Base-by-base conservation (phyloP, 2,888 invertebrate genomes). In the Caenorhabditis japonica region DNA sequence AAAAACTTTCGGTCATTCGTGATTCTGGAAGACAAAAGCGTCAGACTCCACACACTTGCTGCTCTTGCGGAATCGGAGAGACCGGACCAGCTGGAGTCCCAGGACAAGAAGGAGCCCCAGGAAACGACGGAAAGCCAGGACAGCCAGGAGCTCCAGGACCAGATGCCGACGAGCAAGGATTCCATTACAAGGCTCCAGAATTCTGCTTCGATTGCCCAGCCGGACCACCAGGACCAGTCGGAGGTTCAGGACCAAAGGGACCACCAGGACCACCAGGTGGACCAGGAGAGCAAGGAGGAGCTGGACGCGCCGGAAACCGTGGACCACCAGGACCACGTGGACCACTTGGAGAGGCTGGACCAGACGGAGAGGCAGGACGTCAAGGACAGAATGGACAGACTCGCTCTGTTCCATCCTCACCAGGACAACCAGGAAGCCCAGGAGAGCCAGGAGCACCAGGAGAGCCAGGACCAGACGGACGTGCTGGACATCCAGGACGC, bases 391-490 rank as follows among this genome's bases (percentile, higher is more conserved):
- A 53, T 30, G 79, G 79, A 74, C 68, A 66, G 51, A 60, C 60
- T 19, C 71, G 74, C 51, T 76, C 71, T 8, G 55, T 75, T 25
- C 75, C 79, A 55, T 76, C 76, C 25, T 66, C 73, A 61, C 59
- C 59, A 43, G 79, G 79, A 69, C 71, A 73, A 58, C 62, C 76
- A 41, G 79, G 79, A 64, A 41, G 44, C 10, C 72, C 73, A 59
- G 81, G 78, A 75, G 78, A 78, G 68, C 61, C 71, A 41, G 81
- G 81, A 70, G 17, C 61, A 12, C 76, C 75, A 64, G 81, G 81
- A 62, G 68, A 75, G 52, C 38, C 61, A 39, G 81, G 81, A 74
- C 62, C 68, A 51, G 77, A 75, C 38, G 79, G 79, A 70, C 60
- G 70, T 46, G 73, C 77, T 19, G 81, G 81, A 68, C 75, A 70